Percentiles rank a stretch among this genome's conserved stretches.
Evolutionary conservation across 1,140 invertebrate species (phyloP).

Genomic region (Leptopilina boulardi): DNA sequence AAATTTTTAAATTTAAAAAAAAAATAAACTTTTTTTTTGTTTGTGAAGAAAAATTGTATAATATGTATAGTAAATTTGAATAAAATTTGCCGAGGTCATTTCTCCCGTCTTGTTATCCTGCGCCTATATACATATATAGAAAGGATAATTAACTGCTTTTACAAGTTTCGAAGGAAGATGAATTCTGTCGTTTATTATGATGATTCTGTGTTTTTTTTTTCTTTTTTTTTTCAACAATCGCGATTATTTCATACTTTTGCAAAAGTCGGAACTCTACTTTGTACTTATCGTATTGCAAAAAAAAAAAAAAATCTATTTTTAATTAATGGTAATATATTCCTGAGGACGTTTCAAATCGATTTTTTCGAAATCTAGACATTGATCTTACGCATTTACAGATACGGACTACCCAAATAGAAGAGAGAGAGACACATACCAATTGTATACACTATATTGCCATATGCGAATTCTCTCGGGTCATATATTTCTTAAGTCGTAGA

Average conservation of each 20-base stretch:
- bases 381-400: constrained; percentile 18
- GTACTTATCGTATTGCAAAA: not conserved
- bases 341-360: constrained; percentile 4
- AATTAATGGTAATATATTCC: constrained; percentile 28
- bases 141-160: constrained; percentile 20
- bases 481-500: not conserved
- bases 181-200: not conserved
- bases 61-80: not conserved
- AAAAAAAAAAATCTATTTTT: not conserved
- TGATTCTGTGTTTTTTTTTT: not conserved
- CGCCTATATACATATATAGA: not conserved
- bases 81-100: not conserved
- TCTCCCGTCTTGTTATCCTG: not conserved
- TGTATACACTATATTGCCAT: constrained; percentile 19
- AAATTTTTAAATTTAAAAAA: too few species aligned
- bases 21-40: too few species aligned
- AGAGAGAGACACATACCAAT: not conserved
- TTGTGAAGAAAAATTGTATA: not conserved
- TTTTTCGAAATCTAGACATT: constrained; percentile 23
- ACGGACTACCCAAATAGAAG: not conserved
- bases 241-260: constrained; percentile 9
- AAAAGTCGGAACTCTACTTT: constrained; percentile 18
- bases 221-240: not conserved
- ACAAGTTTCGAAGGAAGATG: not conserved
- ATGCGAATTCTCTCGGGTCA: not conserved